Evolutionary conservation across 2,113 vertebrate species (phyloP), one percentile per base, ranked within the genome.

Genomic region (Ranitomeya variabilis): DNA sequence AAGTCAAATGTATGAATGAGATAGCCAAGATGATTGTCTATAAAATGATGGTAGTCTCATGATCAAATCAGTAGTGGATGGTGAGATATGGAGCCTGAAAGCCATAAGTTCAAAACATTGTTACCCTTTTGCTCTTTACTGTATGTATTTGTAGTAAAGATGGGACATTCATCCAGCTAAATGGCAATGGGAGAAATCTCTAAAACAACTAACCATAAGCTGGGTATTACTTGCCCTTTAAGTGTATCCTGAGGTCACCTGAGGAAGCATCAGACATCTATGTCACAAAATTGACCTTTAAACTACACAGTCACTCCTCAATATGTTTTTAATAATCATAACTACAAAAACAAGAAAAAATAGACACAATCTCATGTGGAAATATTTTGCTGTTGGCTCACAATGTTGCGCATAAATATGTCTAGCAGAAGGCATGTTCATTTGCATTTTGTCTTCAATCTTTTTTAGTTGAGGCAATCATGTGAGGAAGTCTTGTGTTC

Each of bases 181-280:
- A 52, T 52, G 13, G 18, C 45, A 3, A 1, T 16, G 21, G 69
- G 12, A 69, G 11, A 69, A 23, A 26, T 26, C 23, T 74, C 26
- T 37, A 21, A 78, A 52, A 54, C 74, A 78, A 18, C 12, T 55
- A 57, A 7, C 11, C 26, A 26, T 80, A 23, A 59, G 55, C 23
- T 16, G 54, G 26, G 52, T 4, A 26, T 79, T 15, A 7, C 54
- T 79, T 62, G 23, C 59, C 57, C 21, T 69, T 59, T 52, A 77
- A 86, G 6, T 6, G 16, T 26, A 80, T 4, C 37, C 8, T 92
- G 92, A 87, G 92, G 92, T 95, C 91, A 94, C 91, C 93, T 93
- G 91, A 91, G 85, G 83, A 86, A 73, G 79, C 31, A 12, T 37
- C 62, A 69, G 86, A 11, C 51, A 87, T 87, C 26, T 57, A 77